Base-by-base conservation (phyloP, 2,888 invertebrate species). In the Fissipunctia ypsillon region DNA sequence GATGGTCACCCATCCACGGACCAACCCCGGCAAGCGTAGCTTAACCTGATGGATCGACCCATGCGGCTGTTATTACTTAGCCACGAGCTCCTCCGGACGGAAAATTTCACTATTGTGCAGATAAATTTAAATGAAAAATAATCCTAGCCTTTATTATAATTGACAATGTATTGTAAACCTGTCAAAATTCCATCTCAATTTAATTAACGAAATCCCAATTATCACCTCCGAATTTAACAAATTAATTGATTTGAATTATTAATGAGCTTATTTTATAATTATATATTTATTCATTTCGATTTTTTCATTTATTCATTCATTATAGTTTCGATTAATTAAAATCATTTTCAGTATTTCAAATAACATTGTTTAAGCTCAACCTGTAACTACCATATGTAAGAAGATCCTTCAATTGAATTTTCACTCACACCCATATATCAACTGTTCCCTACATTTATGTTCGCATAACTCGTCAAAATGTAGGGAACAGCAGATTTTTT, bases 141-240 rank as follows among this genome's bases (percentile, higher is more conserved):
- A 31, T 25, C 10, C n/a, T n/a, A n/a, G 28, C 19, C 19, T 43
- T 54, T 16, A 31, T 69, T 31, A 19, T 16, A 54, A 43, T 35
- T 4, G n/a, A 43, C 19, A 65, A 19, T 41, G 16, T n/a, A 41
- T n/a, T 65, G n/a, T 22, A 54, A 54, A 25, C 10, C 52, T 54
- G n/a, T 16, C 14, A 6, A 54, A 66, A 54, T 70, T 43, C 25
- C n/a, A 70, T 43, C 10, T 31, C 19, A 69, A 65, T 16, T 67
- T 48, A 63, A 31, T 43, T 31, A 1, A 54, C 19, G 19, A 50
- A 41, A 69, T n/a, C 38, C 38, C 45, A 71, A 16, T 28, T 28
- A 35, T n/a, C 7, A 38, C 5, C 6, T 19, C 41, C 16, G 4
- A 10, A 7, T 48, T 48, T 19, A 22, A 67, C 22, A n/a, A 56